Evolutionary conservation across 1,140 invertebrate genomes (phyloP).

Genomic region (Caligus rogercresseyi): DNA sequence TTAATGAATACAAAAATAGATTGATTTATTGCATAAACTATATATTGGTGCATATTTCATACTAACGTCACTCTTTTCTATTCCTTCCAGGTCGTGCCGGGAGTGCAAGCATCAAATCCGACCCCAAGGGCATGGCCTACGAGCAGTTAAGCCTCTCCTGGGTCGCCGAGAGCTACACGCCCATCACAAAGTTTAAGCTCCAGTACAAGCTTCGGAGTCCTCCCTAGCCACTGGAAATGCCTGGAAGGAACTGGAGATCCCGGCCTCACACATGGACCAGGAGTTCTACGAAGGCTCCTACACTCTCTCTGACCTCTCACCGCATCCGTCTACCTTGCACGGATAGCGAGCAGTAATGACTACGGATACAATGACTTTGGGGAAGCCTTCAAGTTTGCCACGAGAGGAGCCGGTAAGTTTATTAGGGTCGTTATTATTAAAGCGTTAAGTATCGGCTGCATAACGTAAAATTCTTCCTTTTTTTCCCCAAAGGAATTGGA

Average conservation of each 20-base stretch:
- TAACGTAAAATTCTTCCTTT: too few species aligned
- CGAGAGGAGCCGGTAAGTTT: constrained; percentile 13
- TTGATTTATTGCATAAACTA: too few species aligned
- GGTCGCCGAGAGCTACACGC: constrained; percentile 1
- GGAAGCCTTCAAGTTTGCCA: constrained; percentile 15
- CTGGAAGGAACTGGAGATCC: constrained; percentile 9
- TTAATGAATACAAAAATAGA: too few species aligned
- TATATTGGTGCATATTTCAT: too few species aligned
- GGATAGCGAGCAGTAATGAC: constrained; percentile 1
- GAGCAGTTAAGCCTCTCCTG: neutral
- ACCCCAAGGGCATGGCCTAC: constrained; percentile 8
- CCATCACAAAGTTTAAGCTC: constrained; percentile 8
- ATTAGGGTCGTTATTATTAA: too few species aligned
- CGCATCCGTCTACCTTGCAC: constrained; percentile 7
- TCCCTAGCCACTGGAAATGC: neutral
- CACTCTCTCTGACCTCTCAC: neutral
- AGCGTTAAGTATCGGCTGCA: too few species aligned
- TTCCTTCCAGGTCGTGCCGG: constrained; percentile 4
- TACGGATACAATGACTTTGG: constrained; percentile 13
- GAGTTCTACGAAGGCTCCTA: constrained; percentile 6
- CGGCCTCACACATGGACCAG: neutral
- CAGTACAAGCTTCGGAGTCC: constrained; percentile 6
- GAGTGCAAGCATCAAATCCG: constrained; percentile 1
- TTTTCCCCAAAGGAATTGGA: too few species aligned
- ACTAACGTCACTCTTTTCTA: too few species aligned